Base-by-base conservation (phyloP, 2,888 invertebrate species). In the Tillus elongatus region DNA sequence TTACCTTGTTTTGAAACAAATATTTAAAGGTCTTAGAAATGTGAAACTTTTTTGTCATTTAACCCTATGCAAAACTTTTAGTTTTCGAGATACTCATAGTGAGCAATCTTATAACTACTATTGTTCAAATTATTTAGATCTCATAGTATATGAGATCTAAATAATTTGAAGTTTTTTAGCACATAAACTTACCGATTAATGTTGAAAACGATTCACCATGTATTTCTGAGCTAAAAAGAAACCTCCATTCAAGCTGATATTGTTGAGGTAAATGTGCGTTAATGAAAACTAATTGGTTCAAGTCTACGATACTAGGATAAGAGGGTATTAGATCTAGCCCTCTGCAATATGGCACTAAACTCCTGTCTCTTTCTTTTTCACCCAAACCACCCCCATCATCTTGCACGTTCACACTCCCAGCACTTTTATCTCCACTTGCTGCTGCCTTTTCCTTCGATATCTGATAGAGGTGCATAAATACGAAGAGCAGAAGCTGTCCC, bases 141-240 rank as follows among this genome's bases (percentile, higher is more conserved):
- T n/a, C n/a, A n/a, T n/a, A n/a, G n/a, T n/a, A n/a, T n/a, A n/a
- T n/a, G n/a, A n/a, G n/a, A n/a, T n/a, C n/a, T n/a, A n/a, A n/a
- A n/a, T n/a, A n/a, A n/a, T n/a, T n/a, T n/a, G n/a, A n/a, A n/a
- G n/a, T n/a, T n/a, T n/a, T n/a, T n/a, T n/a, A n/a, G n/a, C n/a
- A n/a, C n/a, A n/a, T n/a, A n/a, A 15, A 38, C 40, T 49, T 49
- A 74, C 73, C 81, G 14, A 81, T 70, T 69, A 87, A 74, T 9
- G 86, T 87, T 2, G 88, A 82, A 66, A 88, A 93, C 36, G 90
- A 90, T 67, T 91, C 90, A 0, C 93, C 93, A 58, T 91, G 87
- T 36, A 84, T 79, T 57, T 82, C 79, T 10, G 86, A 85, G 4
- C 87, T 88, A 68, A 88, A 92, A 2, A 92, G 68, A 55, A 90